phyloP scores from a whole-genome alignment of 2,797 vertebrate species.

The Heteromormyrus szaboi region DNA sequence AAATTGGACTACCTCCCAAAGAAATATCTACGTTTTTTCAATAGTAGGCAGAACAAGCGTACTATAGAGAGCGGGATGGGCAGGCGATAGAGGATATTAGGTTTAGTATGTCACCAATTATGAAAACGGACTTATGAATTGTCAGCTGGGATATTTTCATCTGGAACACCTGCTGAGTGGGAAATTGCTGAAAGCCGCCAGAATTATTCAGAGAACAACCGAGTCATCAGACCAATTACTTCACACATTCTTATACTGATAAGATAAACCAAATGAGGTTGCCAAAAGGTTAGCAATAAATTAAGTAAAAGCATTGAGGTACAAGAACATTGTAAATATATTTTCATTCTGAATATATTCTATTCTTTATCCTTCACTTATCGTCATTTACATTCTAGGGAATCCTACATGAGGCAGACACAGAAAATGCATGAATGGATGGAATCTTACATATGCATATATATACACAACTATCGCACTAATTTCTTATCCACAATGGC shows the following conservation, averaged over 20 bases:
- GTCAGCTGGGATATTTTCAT: conserved; percentile 4
- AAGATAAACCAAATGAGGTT: neutral
- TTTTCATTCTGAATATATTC: too few species aligned
- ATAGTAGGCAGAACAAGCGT: neutral
- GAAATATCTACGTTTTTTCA: neutral
- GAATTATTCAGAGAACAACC: neutral
- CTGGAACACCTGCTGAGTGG: neutral
- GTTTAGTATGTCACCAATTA: conserved; percentile 3
- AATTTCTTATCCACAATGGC: neutral
- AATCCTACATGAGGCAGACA: neutral
- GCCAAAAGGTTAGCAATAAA: neutral
- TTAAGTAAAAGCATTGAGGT: neutral
- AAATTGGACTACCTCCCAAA: neutral
- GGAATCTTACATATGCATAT: neutral
- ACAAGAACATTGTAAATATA: neutral
- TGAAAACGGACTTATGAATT: neutral
- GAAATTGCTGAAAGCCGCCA: neutral
- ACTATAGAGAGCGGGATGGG: neutral
- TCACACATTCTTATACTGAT: neutral
- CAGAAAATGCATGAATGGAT: neutral
- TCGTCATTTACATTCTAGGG: neutral
- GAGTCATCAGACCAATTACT: neutral
- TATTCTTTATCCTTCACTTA: neutral
- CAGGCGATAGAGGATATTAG: neutral
- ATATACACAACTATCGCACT: neutral